Evolutionary conservation across 1,140 invertebrate genomes (phyloP).

Genomic region (Daktulosphaira vitifoliae): DNA sequence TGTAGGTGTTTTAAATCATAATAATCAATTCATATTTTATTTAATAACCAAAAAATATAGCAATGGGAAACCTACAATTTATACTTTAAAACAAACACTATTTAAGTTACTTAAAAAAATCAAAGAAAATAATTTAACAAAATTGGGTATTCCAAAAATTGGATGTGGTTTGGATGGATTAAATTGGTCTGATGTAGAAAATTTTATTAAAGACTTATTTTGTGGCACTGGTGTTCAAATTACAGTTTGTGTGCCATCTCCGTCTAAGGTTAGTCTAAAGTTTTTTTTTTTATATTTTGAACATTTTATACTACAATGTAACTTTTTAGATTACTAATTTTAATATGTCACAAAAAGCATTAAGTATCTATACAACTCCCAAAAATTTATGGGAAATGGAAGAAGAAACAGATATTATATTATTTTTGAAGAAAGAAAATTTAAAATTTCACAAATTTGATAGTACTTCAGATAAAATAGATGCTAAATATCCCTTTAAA

Average conservation of each 20-base stretch:
- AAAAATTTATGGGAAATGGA: slow-evolving; percentile 16
- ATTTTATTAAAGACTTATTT: slow-evolving; percentile 48
- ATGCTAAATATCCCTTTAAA: slow-evolving; percentile 10
- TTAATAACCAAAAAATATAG: slow-evolving; percentile 45
- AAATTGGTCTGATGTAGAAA: slow-evolving; percentile 50
- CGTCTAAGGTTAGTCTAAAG: slow-evolving; percentile 22
- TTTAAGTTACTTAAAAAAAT: slow-evolving; percentile 41
- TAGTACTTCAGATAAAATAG: background rate
- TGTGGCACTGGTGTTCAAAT: slow-evolving; percentile 45
- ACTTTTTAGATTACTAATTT: background rate
- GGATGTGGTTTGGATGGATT: slow-evolving; percentile 57
- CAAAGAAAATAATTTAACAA: slow-evolving; percentile 44
- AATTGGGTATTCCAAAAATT: slow-evolving; percentile 53
- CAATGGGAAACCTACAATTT: slow-evolving; percentile 44
- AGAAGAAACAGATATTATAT: background rate
- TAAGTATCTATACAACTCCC: background rate
- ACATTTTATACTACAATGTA: background rate
- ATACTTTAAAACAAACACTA: slow-evolving; percentile 40
- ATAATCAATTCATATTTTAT: slow-evolving; percentile 52
- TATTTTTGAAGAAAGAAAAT: background rate
- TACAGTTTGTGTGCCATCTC: slow-evolving; percentile 43
- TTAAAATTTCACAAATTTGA: too few relatives aligned
- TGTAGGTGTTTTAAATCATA: slow-evolving; percentile 47
- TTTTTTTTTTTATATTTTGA: background rate
- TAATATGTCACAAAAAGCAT: background rate